Percentiles rank a stretch among this genome's conserved stretches.
phyloP scores from a whole-genome alignment of 92 coral and sea anemone genomes.

The Epizoanthus rinbou region DNA sequence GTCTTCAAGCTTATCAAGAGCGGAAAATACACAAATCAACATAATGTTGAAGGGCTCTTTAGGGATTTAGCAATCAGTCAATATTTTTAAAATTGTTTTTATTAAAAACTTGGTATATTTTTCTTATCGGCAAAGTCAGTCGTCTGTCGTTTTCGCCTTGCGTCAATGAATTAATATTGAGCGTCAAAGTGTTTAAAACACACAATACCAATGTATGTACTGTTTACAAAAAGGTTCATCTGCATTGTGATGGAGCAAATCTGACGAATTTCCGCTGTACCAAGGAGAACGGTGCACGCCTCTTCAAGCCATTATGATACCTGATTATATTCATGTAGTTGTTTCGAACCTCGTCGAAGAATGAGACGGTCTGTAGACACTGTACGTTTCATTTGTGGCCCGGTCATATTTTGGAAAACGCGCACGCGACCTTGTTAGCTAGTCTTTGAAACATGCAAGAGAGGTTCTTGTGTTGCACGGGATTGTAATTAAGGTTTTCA shows the following conservation, averaged over 20 bases:
- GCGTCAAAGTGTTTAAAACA: conserved; percentile 32
- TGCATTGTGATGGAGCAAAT: neutral
- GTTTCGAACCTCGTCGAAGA: too few relatives aligned
- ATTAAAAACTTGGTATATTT: neutral
- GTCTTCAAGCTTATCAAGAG: neutral
- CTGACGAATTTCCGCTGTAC: conserved; percentile 16
- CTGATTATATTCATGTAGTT: neutral
- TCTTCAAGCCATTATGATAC: neutral
- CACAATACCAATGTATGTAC: conserved; percentile 12
- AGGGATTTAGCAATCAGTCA: neutral
- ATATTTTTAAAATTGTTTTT: conserved; percentile 20
- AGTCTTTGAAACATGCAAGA: too few relatives aligned
- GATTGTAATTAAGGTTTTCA: conserved; percentile 29
- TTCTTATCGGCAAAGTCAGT: neutral
- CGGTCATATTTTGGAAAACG: conserved; percentile 1
- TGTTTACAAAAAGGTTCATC: neutral
- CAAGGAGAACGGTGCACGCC: neutral
- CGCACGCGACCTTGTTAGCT: conserved; percentile 2
- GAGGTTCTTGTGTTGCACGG: neutral
- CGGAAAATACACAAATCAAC: neutral
- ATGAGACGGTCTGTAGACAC: neutral
- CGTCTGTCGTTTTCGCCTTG: neutral
- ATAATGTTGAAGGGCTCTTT: conserved; percentile 2
- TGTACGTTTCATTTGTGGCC: neutral
- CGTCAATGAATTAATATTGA: conserved; percentile 12